These are phyloP conservation scores for Triplophysa siluroides DNA, from an alignment of 2,113 vertebrate species.

Conservation along the genomic window DNA sequence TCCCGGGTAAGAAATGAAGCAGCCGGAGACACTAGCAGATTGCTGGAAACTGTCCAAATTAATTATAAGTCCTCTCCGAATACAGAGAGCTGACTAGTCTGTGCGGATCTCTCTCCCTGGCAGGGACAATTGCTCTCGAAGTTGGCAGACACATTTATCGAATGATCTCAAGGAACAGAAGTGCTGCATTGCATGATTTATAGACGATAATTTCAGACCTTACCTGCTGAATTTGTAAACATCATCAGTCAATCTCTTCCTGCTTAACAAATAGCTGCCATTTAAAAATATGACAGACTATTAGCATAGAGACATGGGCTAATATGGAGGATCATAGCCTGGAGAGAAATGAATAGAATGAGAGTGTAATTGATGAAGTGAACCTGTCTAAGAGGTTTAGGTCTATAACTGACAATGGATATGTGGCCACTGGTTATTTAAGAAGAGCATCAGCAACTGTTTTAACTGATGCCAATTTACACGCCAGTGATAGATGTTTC, in stretches of 20 bases:
- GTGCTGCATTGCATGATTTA: slow-evolving; percentile 68
- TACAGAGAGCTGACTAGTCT: slow-evolving; percentile 52
- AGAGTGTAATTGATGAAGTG: slow-evolving; percentile 23
- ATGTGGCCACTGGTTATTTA: slow-evolving; percentile 53
- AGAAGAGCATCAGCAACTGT: background rate
- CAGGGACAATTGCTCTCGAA: slow-evolving; percentile 52
- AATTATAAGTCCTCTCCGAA: slow-evolving; percentile 67
- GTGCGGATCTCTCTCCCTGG: slow-evolving; percentile 49
- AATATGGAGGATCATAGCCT: slow-evolving; percentile 69
- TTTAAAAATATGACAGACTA: slow-evolving; percentile 69
- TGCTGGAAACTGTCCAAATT: slow-evolving; percentile 70
- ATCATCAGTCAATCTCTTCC: slow-evolving; percentile 68
- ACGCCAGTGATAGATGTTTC: no score
- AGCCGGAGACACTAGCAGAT: slow-evolving; percentile 56
- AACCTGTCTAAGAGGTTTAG: slow-evolving; percentile 45
- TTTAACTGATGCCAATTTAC: background rate
- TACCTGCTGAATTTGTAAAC: slow-evolving; percentile 73
- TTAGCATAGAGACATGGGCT: slow-evolving; percentile 66
- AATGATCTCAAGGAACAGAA: slow-evolving; percentile 55
- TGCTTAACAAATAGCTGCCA: slow-evolving; percentile 64
- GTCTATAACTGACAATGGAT: slow-evolving; percentile 51
- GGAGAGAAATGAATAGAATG: slow-evolving; percentile 47
- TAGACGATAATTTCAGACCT: slow-evolving; percentile 63
- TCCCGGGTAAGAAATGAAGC: slow-evolving; percentile 59
- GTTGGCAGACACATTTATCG: slow-evolving; percentile 54